Evolutionary conservation across 2,888 invertebrate genomes (phyloP), one percentile per base, ranked within the genome.

Genomic region (Diachrysia chrysitis): DNA sequence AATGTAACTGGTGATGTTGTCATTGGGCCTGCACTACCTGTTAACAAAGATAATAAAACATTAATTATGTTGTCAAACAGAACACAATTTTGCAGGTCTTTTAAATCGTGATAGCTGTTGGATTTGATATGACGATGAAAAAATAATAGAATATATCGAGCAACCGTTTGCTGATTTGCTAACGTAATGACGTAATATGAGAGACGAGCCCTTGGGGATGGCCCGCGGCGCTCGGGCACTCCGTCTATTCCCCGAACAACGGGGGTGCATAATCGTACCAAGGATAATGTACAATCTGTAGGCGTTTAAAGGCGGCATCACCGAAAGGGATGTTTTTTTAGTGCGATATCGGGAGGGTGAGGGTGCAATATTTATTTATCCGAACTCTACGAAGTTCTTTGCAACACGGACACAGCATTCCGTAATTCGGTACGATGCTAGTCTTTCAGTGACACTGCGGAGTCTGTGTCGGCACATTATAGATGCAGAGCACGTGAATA

Each of bases 231-330:
- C 92, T 85, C 87, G 91, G 92, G 94, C 91, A 93, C 94, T 94
- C 91, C 87, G 90, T 83, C 89, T 91, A 94, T 93, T 94, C 94
- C 93, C 95, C 87, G 93, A 91, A 94, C 95, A 93, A 89, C 93
- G 94, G 91, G 95, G 95, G 95, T 95, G 95, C 95, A 95, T 95
- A 95, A 95, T 95, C 94, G 93, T 92, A 94, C 93, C 94, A 94
- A 95, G 94, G 95, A 95, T 95, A 95, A 95, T 95, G 95, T 95
- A 95, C 95, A 95, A 95, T 95, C 95, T 95, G 95, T 95, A 95
- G 95, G 94, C 95, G 94, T 95, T 95, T 95, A 95, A 95, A 95
- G 95, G 93, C 94, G 92, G 94, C 94, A 92, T 93, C 92, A 90
- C 85, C 90, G 92, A 94, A 95, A 95, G 95, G 95, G 95, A 95